These are phyloP conservation scores for Selene dorsalis DNA, from an alignment of 2,797 vertebrate species.

Conservation along the genomic window DNA sequence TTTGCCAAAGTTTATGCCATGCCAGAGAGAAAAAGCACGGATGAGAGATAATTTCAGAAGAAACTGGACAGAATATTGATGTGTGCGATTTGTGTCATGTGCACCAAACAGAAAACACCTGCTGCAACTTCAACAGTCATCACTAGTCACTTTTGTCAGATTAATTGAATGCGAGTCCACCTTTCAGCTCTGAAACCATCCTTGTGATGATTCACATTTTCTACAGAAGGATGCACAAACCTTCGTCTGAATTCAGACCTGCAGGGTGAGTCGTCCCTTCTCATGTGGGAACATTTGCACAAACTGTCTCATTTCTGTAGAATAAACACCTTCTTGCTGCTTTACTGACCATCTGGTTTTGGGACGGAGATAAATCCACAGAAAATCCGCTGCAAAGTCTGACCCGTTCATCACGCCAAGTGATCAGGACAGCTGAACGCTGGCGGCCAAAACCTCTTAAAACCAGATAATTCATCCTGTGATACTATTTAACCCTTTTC, in stretches of 20 bases:
- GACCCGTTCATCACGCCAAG: conserved; percentile 27
- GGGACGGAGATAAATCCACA: conserved; percentile 22
- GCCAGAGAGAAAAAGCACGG: background rate
- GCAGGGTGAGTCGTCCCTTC: background rate
- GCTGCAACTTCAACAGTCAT: background rate
- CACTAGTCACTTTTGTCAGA: background rate
- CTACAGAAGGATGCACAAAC: background rate
- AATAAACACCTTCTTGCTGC: conserved; percentile 25
- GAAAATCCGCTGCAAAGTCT: conserved; percentile 16
- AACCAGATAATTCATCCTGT: conserved; percentile 29
- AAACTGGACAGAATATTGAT: conserved; percentile 1
- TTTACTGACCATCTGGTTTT: conserved; percentile 54
- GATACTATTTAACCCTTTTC: conserved; percentile 5
- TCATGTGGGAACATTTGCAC: conserved; percentile 23
- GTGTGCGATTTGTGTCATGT: background rate
- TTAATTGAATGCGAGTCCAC: conserved; percentile 1
- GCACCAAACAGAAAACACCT: background rate
- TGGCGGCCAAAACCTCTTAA: conserved; percentile 2
- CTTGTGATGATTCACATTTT: conserved; percentile 19
- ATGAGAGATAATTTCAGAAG: background rate
- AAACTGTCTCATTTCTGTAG: conserved; percentile 33
- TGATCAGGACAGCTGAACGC: conserved; percentile 19
- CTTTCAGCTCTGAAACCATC: conserved; percentile 2
- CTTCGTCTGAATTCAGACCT: conserved; percentile 16
- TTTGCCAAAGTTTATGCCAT: background rate